Evolutionary conservation across 2,113 vertebrate genomes (phyloP).

Genomic region (Neolamprologus fasciatus): DNA sequence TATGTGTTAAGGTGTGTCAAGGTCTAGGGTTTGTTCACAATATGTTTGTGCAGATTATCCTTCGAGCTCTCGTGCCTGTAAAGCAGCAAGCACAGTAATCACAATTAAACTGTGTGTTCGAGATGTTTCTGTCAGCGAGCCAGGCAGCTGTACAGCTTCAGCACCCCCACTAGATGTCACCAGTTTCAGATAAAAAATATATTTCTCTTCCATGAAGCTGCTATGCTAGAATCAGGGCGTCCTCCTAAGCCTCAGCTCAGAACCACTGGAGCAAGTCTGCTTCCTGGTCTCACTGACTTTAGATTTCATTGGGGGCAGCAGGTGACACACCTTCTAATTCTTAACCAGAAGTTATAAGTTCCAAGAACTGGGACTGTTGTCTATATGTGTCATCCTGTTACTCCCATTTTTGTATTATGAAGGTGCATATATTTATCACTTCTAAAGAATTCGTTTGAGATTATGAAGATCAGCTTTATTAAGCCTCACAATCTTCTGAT

Average conservation of each 20-base stretch:
- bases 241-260: neutral
- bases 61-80: neutral
- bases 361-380: neutral
- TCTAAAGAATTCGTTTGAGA: neutral
- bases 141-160: accelerated
- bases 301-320: neutral
- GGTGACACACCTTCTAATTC: neutral
- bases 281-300: neutral
- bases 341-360: neutral
- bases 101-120: neutral
- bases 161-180: conserved; percentile 22
- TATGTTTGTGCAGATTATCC: neutral
- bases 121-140: neutral
- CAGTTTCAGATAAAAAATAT: neutral
- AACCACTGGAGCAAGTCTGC: neutral
- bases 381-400: neutral
- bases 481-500: neutral
- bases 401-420: neutral
- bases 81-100: neutral
- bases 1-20: neutral
- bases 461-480: neutral
- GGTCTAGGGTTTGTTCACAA: neutral
- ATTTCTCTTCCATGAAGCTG: neutral
- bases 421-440: neutral
- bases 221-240: neutral